Evolutionary conservation across 2,797 vertebrate genomes (phyloP).

Genomic region (Tapera naevia): DNA sequence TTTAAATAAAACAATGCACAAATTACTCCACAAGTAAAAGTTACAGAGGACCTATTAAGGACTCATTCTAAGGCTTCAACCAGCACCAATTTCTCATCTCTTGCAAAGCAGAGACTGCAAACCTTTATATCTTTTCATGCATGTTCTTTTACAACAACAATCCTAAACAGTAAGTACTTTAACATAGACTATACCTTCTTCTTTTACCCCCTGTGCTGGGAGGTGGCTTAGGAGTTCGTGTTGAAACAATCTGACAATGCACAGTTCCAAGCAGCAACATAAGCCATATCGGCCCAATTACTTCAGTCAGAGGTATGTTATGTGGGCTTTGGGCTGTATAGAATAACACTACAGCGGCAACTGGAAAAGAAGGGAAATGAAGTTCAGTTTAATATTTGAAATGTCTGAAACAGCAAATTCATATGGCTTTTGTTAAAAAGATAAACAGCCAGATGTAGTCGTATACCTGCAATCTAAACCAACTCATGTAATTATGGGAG

Average conservation of each 20-base stretch:
- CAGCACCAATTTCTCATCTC: background rate
- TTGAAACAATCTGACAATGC: constrained; percentile 99
- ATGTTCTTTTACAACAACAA: background rate
- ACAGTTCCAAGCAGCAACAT: constrained; percentile 97
- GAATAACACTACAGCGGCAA: constrained; percentile 88
- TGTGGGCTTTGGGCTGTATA: constrained; percentile 84
- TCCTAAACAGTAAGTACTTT: background rate
- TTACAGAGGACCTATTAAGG: background rate
- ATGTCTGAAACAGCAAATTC: background rate
- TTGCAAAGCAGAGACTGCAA: background rate
- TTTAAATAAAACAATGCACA: background rate
- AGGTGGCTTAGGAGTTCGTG: constrained; percentile 90
- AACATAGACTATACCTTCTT: constrained; percentile 84
- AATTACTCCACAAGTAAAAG: background rate
- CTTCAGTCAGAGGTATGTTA: constrained; percentile 93
- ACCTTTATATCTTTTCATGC: background rate
- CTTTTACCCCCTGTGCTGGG: constrained; percentile 88
- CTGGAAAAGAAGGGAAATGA: constrained; percentile 75
- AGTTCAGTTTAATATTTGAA: background rate
- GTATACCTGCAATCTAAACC: background rate
- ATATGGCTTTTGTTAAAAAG: background rate
- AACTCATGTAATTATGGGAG: background rate
- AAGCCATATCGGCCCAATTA: constrained; percentile 91
- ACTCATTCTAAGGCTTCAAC: background rate
- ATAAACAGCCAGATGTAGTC: background rate